These are phyloP conservation scores for Callyntrura sp. DNA, from an alignment of 2,888 invertebrate genomes.

Conservation along the genomic window DNA sequence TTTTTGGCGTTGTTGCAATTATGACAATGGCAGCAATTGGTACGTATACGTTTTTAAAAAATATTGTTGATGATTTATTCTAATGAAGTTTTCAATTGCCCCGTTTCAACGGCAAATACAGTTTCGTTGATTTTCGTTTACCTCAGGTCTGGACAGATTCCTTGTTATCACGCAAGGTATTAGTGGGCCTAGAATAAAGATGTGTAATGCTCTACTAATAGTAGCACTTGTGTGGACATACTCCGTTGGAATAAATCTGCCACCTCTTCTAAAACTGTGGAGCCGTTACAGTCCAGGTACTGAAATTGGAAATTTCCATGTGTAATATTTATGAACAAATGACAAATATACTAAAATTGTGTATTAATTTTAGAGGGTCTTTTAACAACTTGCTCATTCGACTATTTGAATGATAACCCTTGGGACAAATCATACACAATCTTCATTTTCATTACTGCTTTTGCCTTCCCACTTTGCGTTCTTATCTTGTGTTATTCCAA, in stretches of 20 bases:
- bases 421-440: slow-evolving; percentile 67
- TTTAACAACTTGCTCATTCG: slow-evolving; percentile 76
- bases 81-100: too few relatives aligned
- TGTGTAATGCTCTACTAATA: slow-evolving; percentile 58
- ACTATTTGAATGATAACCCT: slow-evolving; percentile 70
- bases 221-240: slow-evolving; percentile 78
- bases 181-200: slow-evolving; percentile 60
- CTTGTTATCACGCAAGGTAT: slow-evolving; percentile 68
- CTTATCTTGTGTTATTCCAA: slow-evolving; percentile 71
- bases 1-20: slow-evolving; percentile 73
- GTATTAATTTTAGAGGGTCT: slow-evolving; percentile 72
- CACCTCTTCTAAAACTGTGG: slow-evolving; percentile 72
- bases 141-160: slow-evolving; percentile 69
- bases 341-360: too few relatives aligned
- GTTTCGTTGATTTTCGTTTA: background rate
- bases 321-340: too few relatives aligned
- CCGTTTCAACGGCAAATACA: too few relatives aligned
- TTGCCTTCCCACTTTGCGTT: slow-evolving; percentile 53
- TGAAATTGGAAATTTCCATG: background rate
- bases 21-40: slow-evolving; percentile 76
- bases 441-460: slow-evolving; percentile 71
- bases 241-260: slow-evolving; percentile 74
- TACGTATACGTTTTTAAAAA: background rate
- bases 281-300: slow-evolving; percentile 66
- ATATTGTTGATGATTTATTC: too few relatives aligned